Evolutionary conservation across 2,888 invertebrate species (phyloP), one percentile per base, ranked within the genome.

Genomic region (Aphodius sticticus): DNA sequence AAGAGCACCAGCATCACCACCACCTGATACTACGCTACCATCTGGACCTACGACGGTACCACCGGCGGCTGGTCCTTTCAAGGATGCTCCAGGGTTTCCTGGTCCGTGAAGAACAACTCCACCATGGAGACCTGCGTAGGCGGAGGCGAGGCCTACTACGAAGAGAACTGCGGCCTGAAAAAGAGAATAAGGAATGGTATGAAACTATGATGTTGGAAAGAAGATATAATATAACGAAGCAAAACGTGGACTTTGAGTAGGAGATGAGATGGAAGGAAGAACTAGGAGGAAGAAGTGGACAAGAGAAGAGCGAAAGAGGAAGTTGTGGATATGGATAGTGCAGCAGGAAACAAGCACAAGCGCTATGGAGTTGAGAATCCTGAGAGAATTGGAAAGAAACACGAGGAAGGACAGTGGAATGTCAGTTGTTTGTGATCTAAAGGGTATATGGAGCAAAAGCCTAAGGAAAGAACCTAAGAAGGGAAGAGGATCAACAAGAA

Each of bases 21-120:
- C 74, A 88, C 90, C 36, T 89, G 89, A n/a, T 89, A 89, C 70
- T 89, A 90, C 37, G 89, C 89, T 75, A 86, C 88, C 78, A 90
- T 91, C 88, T 36, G 88, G 88, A 75, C 88, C 88, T 9, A 84
- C 74, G 6, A 87, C 80, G n/a, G 80, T 81, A 16, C 79, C 79
- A 14, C 69, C 69, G 7, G 76, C 69, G 35, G 77, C 78, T 70
- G 81, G 81, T 36, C 79, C 79, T 69, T 78, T 79, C 16, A 81
- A 69, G 70, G 70, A 53, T 9, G 81, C 81, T 69, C 81, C 81
- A 72, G 79, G 79, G 72, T 79, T 78, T 71, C 70, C 81, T 16
- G 81, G 81, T 36, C 80, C 80, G 15, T 69, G 69, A n/a, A 79
- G 82, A 15, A 76, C 77, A 14, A 70, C 77, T 9, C 80, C 80